A percentile compares a stretch with the other conserved stretches of the same genome.
Conservation (phyloP, 2,113 vertebrate species). For the Cricetomys ansorgei region DNA sequence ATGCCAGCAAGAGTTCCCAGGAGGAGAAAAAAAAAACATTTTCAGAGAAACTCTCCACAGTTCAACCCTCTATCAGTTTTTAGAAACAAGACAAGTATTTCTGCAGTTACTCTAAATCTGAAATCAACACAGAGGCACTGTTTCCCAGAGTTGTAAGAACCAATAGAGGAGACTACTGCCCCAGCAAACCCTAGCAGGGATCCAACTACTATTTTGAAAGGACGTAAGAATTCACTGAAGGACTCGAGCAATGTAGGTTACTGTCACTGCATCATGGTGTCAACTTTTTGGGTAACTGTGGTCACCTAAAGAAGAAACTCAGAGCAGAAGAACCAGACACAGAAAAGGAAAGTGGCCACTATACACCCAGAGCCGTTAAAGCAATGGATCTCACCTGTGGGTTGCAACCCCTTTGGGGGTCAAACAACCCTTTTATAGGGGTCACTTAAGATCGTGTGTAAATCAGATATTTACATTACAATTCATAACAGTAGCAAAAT, state of each 20-base stretch:
- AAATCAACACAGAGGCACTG: neutral
- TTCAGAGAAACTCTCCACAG: neutral
- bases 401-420: too few species aligned
- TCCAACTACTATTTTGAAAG: constrained; percentile 26
- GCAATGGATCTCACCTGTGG: neutral
- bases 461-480: too few species aligned
- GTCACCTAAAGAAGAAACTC: neutral
- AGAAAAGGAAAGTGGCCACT: neutral
- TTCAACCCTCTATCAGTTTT: neutral
- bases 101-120: constrained; percentile 17
- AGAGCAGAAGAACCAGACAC: too few species aligned
- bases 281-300: neutral
- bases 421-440: too few species aligned
- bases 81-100: constrained; percentile 20
- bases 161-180: neutral
- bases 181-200: neutral
- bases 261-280: rapidly evolving
- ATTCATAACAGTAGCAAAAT: too few species aligned
- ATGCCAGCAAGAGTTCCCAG: neutral
- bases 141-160: neutral
- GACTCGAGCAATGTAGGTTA: neutral
- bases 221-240: neutral
- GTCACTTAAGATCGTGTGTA: too few species aligned
- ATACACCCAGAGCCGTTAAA: neutral
- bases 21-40: neutral